Evolutionary conservation across 2,888 invertebrate species (phyloP), one percentile per base, ranked within the genome.

Genomic region (Rhamnusium bicolor): DNA sequence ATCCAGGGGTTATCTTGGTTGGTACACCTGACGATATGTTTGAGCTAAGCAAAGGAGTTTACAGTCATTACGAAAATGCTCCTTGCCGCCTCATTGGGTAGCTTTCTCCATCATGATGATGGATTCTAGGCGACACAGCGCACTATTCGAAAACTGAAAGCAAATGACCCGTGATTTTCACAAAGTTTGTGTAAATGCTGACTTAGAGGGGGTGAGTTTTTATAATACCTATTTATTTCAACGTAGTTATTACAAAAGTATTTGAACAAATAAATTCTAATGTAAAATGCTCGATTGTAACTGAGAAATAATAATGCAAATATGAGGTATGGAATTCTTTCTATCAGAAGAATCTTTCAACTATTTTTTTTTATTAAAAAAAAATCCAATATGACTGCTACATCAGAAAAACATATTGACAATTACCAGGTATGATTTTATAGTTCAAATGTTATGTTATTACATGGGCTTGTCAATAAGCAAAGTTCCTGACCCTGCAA

Each of bases 11-110:
- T 78, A 76, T 78, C 76, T 68, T 67, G 71, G 62, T 47, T 63
- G 51, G 72, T 80, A 74, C 81, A 84, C 83, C 84, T 84, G 84
- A 84, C 82, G 81, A 83, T 83, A 80, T 82, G 80, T 81, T 80
- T 78, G 76, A 67, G 54, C 32, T 53, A 21, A 67, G 65, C 61
- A 67, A 74, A 72, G 71, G 73, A 73, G 75, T 74, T 70, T 69
- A 56, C 67, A 76, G 78, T 78, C 79, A 78, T 80, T 79, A 80
- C 73, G 63, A 66, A 70, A 79, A 74, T 77, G 80, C 60, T 68
- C 40, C 75, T 79, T 81, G 70, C 79, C 78, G 79, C 78, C 78
- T 79, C 82, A 81, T 81, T 82, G 79, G 79, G 72, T 67, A 66
- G 72, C 76, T 72, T 75, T 75, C 77, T 71, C 75, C 76, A 71